phyloP scores from a whole-genome alignment of 2,797 vertebrate genomes.

The Holocentrus rufus region DNA sequence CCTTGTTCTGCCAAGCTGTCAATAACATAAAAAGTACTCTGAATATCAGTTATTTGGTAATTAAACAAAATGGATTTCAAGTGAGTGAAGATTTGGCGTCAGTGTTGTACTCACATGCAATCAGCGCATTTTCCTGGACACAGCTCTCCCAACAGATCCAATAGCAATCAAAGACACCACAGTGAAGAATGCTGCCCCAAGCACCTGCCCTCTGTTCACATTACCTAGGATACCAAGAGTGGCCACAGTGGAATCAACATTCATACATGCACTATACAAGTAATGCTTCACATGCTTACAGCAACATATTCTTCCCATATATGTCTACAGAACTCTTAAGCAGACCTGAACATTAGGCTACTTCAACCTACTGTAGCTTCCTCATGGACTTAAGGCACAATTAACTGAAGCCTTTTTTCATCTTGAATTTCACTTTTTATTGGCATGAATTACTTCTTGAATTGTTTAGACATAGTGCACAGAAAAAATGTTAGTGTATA shows the following conservation, averaged over 20 bases:
- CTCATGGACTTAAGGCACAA: not conserved
- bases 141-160: slow-evolving; percentile 47
- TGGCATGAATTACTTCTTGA: slow-evolving; percentile 7
- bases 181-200: slow-evolving; percentile 59
- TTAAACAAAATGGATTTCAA: slow-evolving; percentile 1
- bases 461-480: not conserved
- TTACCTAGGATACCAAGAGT: slow-evolving; percentile 34
- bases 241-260: slow-evolving; percentile 36
- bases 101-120: slow-evolving; percentile 40
- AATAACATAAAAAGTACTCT: not conserved
- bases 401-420: not conserved
- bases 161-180: slow-evolving; percentile 57
- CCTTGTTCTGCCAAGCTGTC: not conserved
- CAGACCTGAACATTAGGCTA: slow-evolving; percentile 4
- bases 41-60: not conserved
- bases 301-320: not conserved
- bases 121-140: slow-evolving; percentile 62
- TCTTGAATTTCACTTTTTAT: slow-evolving; percentile 3
- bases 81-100: not conserved
- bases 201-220: slow-evolving; percentile 59
- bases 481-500: not conserved
- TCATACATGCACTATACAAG: not conserved
- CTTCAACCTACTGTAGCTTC: not conserved
- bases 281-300: not conserved
- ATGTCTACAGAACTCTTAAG: not conserved